These are phyloP conservation scores for Dryococelus australis DNA, from an alignment of 2,888 invertebrate genomes.

Conservation along the genomic window DNA sequence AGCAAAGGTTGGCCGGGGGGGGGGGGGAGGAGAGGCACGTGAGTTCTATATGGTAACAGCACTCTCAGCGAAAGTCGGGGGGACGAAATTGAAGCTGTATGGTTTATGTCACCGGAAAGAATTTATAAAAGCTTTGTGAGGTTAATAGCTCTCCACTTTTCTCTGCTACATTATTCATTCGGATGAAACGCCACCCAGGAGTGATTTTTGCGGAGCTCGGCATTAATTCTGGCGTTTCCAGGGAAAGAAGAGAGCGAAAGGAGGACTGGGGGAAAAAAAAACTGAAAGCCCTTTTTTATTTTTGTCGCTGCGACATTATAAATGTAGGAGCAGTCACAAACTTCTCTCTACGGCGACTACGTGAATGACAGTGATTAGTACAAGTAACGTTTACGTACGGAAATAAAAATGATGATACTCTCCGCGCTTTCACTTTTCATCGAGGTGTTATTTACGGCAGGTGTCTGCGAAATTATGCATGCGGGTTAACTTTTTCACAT, in stretches of 20 bases:
- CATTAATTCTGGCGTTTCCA: neutral
- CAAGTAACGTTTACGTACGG: too few species aligned
- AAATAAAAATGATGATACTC: too few species aligned
- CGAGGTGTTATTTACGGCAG: too few species aligned
- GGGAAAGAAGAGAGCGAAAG: neutral
- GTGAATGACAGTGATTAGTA: too few species aligned
- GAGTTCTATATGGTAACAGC: neutral
- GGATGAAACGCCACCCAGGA: neutral
- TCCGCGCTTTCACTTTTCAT: too few species aligned
- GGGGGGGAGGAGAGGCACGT: too few species aligned
- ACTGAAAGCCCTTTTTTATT: neutral
- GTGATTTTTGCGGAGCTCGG: neutral
- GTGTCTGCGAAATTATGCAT: too few species aligned
- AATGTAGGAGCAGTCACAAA: neutral
- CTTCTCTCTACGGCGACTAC: neutral
- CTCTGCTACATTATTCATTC: conserved; percentile 3
- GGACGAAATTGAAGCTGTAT: neutral
- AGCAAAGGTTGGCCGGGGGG: too few species aligned
- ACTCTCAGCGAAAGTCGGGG: neutral
- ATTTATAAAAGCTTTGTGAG: neutral
- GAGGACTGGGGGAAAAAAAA: neutral
- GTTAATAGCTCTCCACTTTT: conserved; percentile 16
- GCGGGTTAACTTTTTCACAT: too few species aligned
- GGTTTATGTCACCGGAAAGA: neutral
- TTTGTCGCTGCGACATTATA: neutral